phyloP scores from a whole-genome alignment of 2,888 invertebrate species.

The Linnaemya tessellans region DNA sequence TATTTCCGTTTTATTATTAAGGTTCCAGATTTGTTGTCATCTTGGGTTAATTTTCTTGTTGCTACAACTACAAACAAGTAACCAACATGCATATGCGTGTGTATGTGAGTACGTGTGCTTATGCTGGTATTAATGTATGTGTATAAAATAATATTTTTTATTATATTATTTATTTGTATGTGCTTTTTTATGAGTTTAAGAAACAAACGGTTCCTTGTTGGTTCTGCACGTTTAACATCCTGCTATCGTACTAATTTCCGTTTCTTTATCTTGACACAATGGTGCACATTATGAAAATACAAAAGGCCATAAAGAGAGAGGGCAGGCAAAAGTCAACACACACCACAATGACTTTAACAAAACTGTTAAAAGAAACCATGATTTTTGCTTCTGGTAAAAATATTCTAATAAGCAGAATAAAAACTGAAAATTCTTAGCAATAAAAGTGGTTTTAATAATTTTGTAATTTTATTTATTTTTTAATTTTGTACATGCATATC shows the following conservation, averaged over 20 bases:
- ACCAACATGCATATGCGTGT: constrained; percentile 3
- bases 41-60: constrained; percentile 47
- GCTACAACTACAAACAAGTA: not conserved
- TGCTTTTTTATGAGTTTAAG: constrained; percentile 47
- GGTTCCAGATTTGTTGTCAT: constrained; percentile 42
- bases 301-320: constrained; percentile 58
- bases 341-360: constrained; percentile 74
- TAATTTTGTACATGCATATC: too few relatives aligned
- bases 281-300: constrained; percentile 80
- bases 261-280: constrained; percentile 83
- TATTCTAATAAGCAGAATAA: constrained; percentile 14
- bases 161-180: constrained; percentile 58
- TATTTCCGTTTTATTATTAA: constrained; percentile 82
- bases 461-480: too few relatives aligned
- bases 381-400: constrained; percentile 11
- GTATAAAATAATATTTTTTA: constrained; percentile 59
- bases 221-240: constrained; percentile 77
- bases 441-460: not conserved
- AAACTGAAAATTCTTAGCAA: not conserved
- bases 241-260: constrained; percentile 83
- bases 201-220: constrained; percentile 69
- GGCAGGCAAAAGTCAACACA: constrained; percentile 43
- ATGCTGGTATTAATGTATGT: constrained; percentile 54
- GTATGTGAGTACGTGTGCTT: constrained; percentile 12
- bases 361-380: not conserved